Base-by-base conservation (phyloP, 2,113 vertebrate species). In the Tenebrosternarchus preto region DNA sequence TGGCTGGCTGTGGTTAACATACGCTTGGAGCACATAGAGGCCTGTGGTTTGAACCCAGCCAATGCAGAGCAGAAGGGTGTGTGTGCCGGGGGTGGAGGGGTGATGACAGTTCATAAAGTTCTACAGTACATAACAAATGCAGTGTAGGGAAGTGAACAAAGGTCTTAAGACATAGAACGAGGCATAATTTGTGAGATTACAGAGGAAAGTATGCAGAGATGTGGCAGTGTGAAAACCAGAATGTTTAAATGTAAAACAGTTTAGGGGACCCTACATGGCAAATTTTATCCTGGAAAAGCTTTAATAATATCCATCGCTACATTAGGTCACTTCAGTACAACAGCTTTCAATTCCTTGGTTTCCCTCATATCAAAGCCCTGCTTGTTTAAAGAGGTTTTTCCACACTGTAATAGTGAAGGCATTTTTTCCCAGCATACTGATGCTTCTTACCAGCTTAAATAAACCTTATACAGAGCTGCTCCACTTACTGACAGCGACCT, bases 41-140 rank as follows among this genome's bases (percentile, higher is more conserved):
- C 24, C 57, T 80, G 81, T 80, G 69, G 81, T 80, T 77, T 82
- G 55, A 68, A 73, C 53, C 55, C 43, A 53, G 77, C 50, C 83
- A 29, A 60, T 59, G 16, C 33, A 46, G 31, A 69, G 68, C 20
- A 78, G 78, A 73, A 64, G 68, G 60, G 46, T 33, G 55, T n/a
- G 27, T 46, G 59, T 24, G 3, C 15, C 25, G 70, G 39, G 67
- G 53, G 27, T 5, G 27, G 61, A 46, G 15, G 56, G 55, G 76
- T 29, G 76, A 80, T 83, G 84, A 85, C 81, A 85, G 82, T 50
- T 81, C 55, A 61, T 78, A 71, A 83, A 81, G 78, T 72, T 81
- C 36, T 77, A 73, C 73, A 72, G 27, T 77, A 73, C 73, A 72
- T 33, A 68, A 46, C 68, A 72, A 66, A 81, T 55, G 74, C 46